These are phyloP conservation scores for Zoanthus sansibaricus DNA, from an alignment of 92 coral and sea anemone species.

Conservation along the genomic window DNA sequence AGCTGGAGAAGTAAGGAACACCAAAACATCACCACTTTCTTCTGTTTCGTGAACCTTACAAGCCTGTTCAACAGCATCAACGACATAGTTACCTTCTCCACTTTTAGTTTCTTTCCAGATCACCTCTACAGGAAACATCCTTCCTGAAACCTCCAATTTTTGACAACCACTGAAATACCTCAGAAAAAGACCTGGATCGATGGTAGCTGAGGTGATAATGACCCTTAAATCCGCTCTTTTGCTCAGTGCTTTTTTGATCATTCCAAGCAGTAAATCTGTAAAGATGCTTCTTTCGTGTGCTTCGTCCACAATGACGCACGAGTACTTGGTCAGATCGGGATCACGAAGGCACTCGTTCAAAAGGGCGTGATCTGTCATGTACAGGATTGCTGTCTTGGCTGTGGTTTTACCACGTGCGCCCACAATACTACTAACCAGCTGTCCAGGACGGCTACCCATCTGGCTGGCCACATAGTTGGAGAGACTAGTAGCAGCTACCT, in stretches of 20 bases:
- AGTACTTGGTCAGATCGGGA: constrained; percentile 66
- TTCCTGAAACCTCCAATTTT: constrained; percentile 83
- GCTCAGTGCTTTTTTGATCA: constrained; percentile 84
- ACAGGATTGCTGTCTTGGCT: constrained; percentile 65
- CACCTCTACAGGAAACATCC: constrained; percentile 90
- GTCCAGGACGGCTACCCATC: constrained; percentile 75
- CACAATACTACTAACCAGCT: constrained; percentile 81
- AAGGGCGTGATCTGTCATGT: constrained; percentile 88
- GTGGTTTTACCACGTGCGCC: constrained; percentile 68
- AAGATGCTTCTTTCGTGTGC: constrained; percentile 95
- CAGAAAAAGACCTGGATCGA: constrained; percentile 81
- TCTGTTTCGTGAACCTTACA: constrained; percentile 72
- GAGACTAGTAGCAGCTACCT: constrained; percentile 93
- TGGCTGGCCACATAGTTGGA: constrained; percentile 82
- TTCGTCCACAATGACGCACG: constrained; percentile 95
- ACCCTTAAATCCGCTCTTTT: constrained; percentile 81
- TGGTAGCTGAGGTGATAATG: constrained; percentile 94
- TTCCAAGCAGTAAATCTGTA: constrained; percentile 93
- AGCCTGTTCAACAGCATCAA: constrained; percentile 71
- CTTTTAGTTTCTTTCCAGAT: constrained; percentile 51
- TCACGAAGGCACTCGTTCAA: constrained; percentile 87
- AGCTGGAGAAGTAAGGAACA: constrained; percentile 89
- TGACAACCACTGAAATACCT: constrained; percentile 80
- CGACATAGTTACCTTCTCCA: constrained; percentile 66
- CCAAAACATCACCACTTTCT: constrained; percentile 83